Percentiles rank a stretch among this genome's conserved stretches.
Evolutionary conservation across 2,797 vertebrate species (phyloP).

Genomic region (Philypnodon macrostomus): DNA sequence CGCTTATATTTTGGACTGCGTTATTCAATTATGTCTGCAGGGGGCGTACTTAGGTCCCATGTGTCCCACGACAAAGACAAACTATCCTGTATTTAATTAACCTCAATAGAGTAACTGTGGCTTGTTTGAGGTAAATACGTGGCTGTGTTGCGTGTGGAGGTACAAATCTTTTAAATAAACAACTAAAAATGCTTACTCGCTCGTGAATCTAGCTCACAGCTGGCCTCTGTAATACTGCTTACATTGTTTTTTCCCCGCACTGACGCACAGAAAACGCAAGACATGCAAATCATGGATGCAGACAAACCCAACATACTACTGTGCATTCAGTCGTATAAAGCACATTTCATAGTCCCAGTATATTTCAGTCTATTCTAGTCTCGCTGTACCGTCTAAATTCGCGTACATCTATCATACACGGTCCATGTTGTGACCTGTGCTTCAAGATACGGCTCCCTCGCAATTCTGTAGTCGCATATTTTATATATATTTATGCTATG

Average conservation of each 20-base stretch:
- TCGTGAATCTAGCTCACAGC: constrained; percentile 70
- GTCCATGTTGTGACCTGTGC: too few species aligned
- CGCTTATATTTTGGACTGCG: not conserved
- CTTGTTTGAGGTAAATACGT: constrained; percentile 6
- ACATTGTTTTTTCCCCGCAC: constrained; percentile 31
- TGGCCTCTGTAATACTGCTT: constrained; percentile 54
- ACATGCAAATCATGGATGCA: constrained; percentile 26
- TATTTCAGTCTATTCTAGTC: too few species aligned
- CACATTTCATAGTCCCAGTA: too few species aligned
- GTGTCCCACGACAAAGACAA: not conserved
- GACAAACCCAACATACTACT: not conserved
- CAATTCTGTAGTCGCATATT: too few species aligned
- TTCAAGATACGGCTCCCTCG: too few species aligned
- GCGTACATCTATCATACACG: too few species aligned
- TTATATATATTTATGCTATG: too few species aligned
- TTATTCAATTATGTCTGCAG: constrained; percentile 23
- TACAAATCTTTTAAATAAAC: constrained; percentile 16
- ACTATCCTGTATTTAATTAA: constrained; percentile 5
- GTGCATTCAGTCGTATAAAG: constrained; percentile 3
- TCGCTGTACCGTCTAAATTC: too few species aligned
- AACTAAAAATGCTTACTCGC: constrained; percentile 50
- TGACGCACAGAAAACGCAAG: constrained; percentile 36
- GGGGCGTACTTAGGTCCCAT: constrained; percentile 24
- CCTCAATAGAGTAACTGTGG: not conserved
- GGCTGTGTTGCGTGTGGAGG: constrained; percentile 20